Base-by-base conservation (phyloP, 2,113 vertebrate genomes). In the Psittacara wagleri region DNA sequence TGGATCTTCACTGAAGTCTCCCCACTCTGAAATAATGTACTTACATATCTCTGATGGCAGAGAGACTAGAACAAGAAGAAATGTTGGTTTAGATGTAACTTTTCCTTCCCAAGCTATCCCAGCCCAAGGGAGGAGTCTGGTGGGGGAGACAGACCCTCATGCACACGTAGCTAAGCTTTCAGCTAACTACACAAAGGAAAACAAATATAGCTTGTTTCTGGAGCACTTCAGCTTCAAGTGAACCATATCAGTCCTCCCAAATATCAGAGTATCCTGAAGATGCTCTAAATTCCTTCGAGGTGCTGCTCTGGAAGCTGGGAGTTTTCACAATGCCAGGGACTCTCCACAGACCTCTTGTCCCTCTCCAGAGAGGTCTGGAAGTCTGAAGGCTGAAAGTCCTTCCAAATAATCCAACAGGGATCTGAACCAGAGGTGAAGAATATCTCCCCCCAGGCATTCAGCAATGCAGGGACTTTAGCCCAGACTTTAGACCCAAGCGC, bases 1-100 rank as follows among this genome's bases (percentile, higher is more conserved):
- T 67, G 64, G 33, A 28, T 72, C 69, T 46, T 75, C 25, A 9
- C 66, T 33, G 39, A 68, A 33, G 44, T 74, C 37, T 83, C 31
- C n/a, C 69, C 41, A 13, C 27, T 79, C 22, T 44, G 62, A 85
- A 85, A 41, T 84, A 75, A 37, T 28, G 49, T 44, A 20, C 72
- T 61, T 61, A 43, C 25, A 8, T 23, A 78, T 17, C 43, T 57
- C n/a, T 33, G 12, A 16, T 7, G 54, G 49, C 76, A 87, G 80
- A 43, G 54, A 62, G 31, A 59, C 43, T 39, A 41, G 67, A 74
- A 67, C 12, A 49, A 59, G 63, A 69, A 59, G n/a, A 46, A 54
- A 46, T 37, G 17, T n/a, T 1, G 0, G 11, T 72, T 69, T 22
- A 59, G 17, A 6, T 44, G 8, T 0, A 62, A 28, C 20, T 76